phyloP scores from a whole-genome alignment of 2,113 vertebrate genomes.

The Hyperoodon ampullatus region DNA sequence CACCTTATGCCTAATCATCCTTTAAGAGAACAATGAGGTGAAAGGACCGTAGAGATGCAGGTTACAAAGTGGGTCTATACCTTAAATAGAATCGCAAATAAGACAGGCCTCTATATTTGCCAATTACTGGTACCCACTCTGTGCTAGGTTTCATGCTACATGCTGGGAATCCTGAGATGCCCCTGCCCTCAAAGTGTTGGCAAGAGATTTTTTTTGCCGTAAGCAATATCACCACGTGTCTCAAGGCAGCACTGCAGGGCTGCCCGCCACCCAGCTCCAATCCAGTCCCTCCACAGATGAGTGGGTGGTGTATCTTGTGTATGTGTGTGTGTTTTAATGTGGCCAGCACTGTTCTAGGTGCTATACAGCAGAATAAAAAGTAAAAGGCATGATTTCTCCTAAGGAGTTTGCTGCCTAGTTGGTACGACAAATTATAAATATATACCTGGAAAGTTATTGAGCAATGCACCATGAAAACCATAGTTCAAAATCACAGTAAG shows the following conservation, averaged over 20 bases:
- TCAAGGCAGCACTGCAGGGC: neutral
- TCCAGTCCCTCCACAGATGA: neutral
- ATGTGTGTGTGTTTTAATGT: neutral
- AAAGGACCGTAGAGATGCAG: neutral
- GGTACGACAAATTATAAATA: neutral
- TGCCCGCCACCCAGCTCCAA: neutral
- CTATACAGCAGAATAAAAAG: neutral
- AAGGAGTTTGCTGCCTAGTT: neutral
- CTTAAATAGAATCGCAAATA: neutral
- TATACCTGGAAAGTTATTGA: neutral
- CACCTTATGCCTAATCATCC: neutral
- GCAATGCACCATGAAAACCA: neutral
- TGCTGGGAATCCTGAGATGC: neutral
- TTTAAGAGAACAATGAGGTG: neutral
- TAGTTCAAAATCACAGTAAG: neutral
- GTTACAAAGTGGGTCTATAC: neutral
- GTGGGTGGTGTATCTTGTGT: neutral
- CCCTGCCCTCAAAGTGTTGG: neutral
- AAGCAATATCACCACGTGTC: neutral
- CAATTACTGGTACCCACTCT: neutral
- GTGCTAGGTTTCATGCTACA: neutral
- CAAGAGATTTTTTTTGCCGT: neutral
- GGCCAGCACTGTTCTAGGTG: neutral
- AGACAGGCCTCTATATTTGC: neutral
- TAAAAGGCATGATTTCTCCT: neutral